phyloP scores from a whole-genome alignment of 2,113 vertebrate genomes.

The Pelecanus crispus region DNA sequence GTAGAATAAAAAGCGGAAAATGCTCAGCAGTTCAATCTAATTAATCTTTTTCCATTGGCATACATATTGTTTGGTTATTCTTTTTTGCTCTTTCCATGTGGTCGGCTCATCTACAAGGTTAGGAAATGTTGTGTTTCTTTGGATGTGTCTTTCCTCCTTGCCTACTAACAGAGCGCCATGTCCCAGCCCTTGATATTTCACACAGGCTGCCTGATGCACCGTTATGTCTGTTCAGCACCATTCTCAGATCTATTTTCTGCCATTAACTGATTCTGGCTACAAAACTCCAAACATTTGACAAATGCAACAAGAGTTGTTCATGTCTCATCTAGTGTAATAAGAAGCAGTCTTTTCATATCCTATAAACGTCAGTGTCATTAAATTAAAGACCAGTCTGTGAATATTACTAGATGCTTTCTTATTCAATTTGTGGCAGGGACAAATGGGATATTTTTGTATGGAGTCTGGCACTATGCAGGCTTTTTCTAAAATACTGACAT shows the following conservation, averaged over 20 bases:
- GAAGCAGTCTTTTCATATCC: background rate
- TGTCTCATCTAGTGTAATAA: background rate
- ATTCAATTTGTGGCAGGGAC: background rate
- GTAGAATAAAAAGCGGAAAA: background rate
- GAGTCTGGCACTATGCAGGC: background rate
- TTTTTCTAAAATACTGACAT: background rate
- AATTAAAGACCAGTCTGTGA: background rate
- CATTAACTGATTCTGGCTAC: background rate
- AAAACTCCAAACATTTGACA: background rate
- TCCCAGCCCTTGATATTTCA: background rate
- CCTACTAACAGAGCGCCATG: background rate
- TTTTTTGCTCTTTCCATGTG: background rate
- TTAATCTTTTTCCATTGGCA: background rate
- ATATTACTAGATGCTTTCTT: background rate
- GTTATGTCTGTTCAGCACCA: background rate
- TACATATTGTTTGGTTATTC: background rate
- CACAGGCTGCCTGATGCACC: background rate
- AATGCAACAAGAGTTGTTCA: background rate
- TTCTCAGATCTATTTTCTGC: background rate
- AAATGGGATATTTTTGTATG: background rate
- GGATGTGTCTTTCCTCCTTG: background rate
- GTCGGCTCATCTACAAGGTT: background rate
- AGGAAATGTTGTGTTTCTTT: background rate
- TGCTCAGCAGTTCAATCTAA: background rate
- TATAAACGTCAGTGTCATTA: conserved; percentile 10